Percentiles rank a stretch among this genome's conserved stretches.
phyloP scores from a whole-genome alignment of 2,888 invertebrate species.

The Lissocephala sabroskyi region DNA sequence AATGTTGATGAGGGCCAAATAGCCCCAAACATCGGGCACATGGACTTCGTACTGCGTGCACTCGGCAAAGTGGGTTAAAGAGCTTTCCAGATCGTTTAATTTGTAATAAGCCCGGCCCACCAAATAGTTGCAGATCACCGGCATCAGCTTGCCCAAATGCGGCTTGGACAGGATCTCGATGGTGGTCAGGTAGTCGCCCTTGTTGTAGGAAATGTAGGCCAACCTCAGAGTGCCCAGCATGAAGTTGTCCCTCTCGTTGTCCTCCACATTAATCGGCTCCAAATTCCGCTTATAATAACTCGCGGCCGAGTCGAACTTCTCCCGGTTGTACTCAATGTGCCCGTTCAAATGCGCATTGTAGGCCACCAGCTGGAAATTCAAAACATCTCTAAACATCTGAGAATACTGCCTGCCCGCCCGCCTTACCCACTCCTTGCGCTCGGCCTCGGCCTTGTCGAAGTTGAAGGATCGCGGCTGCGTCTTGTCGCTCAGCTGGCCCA shows the following conservation, averaged over 20 bases:
- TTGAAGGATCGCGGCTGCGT: too few relatives aligned
- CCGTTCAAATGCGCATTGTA: slow-evolving; percentile 51
- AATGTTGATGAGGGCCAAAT: slow-evolving; percentile 54
- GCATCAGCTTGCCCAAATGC: slow-evolving; percentile 5
- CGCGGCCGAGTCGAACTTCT: slow-evolving; percentile 24
- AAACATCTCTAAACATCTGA: too few relatives aligned
- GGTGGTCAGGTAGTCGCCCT: slow-evolving; percentile 21
- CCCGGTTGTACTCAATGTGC: slow-evolving; percentile 42
- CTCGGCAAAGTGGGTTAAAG: slow-evolving; percentile 34
- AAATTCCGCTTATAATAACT: slow-evolving; percentile 27
- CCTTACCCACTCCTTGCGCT: too few relatives aligned
- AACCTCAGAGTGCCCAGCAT: slow-evolving; percentile 38
- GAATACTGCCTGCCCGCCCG: too few relatives aligned
- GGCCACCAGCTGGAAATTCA: slow-evolving; percentile 18
- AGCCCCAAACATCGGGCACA: slow-evolving; percentile 58
- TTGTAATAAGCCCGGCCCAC: slow-evolving; percentile 47
- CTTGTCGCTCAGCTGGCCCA: slow-evolving; percentile 20
- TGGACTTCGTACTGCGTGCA: slow-evolving; percentile 38
- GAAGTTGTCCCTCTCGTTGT: slow-evolving; percentile 18
- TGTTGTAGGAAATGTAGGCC: slow-evolving; percentile 32
- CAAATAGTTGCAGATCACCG: slow-evolving; percentile 25
- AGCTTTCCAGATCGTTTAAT: slow-evolving; percentile 24
- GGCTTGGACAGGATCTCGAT: slow-evolving; percentile 19
- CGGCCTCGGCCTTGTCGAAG: too few relatives aligned
- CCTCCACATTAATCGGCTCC: not conserved